phyloP scores from a whole-genome alignment of 2,888 invertebrate species.

The Heteromurus nitidus region DNA sequence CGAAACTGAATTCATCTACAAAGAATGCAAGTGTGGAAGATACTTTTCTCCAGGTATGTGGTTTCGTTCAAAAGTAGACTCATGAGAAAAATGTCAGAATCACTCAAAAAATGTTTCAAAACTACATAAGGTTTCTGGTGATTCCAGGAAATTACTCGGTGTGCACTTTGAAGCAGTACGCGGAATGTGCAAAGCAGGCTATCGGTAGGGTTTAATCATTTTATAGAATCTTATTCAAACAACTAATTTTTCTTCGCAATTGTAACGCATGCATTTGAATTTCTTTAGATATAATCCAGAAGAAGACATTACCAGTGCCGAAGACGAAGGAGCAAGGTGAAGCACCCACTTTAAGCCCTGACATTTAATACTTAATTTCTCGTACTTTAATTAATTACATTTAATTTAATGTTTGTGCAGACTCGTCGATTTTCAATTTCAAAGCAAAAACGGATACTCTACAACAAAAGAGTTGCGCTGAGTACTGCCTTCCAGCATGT shows the following conservation, averaged over 20 bases:
- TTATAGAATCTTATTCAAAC: too few species aligned
- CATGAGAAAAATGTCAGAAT: background rate
- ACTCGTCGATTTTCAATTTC: constrained; percentile 55
- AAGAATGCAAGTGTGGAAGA: constrained; percentile 71
- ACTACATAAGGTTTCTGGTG: background rate
- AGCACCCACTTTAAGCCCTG: too few species aligned
- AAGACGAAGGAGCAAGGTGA: constrained; percentile 40
- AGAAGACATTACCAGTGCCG: constrained; percentile 60
- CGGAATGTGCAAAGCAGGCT: constrained; percentile 66
- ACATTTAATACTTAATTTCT: background rate
- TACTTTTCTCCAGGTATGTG: constrained; percentile 71
- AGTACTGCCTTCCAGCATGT: constrained; percentile 67
- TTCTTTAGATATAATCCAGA: constrained; percentile 63
- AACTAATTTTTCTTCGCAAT: constrained; percentile 1
- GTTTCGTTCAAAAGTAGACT: background rate
- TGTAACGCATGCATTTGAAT: background rate
- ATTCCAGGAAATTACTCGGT: constrained; percentile 64
- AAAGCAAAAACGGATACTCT: constrained; percentile 45
- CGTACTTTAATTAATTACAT: background rate
- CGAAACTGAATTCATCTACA: constrained; percentile 72
- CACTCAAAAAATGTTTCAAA: background rate
- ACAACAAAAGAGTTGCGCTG: constrained; percentile 64
- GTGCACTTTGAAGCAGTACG: constrained; percentile 51
- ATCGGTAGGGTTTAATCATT: constrained; percentile 44
- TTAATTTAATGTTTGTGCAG: constrained; percentile 26